Conservation (phyloP, 2,888 invertebrate species). For the Heliconius sara region DNA sequence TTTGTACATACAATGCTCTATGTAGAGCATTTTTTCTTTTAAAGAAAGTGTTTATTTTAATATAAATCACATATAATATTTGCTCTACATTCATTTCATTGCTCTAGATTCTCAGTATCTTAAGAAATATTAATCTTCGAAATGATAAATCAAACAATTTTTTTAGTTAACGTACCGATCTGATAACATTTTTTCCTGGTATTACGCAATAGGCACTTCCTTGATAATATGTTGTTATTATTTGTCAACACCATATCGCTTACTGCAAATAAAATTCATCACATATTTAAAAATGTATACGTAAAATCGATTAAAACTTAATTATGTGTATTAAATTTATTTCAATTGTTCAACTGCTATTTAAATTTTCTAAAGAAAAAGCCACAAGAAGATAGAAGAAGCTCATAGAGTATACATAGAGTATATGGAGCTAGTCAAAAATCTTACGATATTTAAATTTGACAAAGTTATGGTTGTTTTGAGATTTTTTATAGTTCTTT, state of each 20-base stretch:
- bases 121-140: background rate
- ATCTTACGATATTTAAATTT: background rate
- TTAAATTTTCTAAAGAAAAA: background rate
- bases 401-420: background rate
- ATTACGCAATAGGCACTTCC: background rate
- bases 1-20: background rate
- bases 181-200: background rate
- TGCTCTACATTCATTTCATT: background rate
- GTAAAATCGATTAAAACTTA: background rate
- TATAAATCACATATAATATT: too few species aligned
- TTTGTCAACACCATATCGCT: slow-evolving; percentile 17
- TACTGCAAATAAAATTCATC: background rate
- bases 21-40: too few species aligned
- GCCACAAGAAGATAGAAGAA: background rate
- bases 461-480: background rate
- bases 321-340: background rate
- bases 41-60: too few species aligned
- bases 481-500: background rate
- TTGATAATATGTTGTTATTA: slow-evolving; percentile 6
- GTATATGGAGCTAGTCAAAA: background rate
- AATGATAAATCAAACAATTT: background rate
- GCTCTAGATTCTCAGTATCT: background rate
- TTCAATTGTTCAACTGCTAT: background rate
- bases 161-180: background rate
- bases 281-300: background rate